Evolutionary conservation across 2,113 vertebrate genomes (phyloP), one percentile per base, ranked within the genome.

Genomic region (Papio anubis): DNA sequence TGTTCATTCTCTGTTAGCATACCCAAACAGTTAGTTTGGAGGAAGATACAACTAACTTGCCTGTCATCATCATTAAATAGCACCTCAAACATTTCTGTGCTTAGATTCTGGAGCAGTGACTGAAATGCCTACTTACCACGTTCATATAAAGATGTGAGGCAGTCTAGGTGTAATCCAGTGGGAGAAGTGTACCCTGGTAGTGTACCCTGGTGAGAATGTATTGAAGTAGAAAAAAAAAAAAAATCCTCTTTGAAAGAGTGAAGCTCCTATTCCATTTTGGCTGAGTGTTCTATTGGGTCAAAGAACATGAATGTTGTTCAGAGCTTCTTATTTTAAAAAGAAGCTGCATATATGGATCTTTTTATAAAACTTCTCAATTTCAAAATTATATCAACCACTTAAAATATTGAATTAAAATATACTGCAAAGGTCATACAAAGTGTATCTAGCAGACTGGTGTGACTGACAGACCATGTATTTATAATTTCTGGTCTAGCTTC

Each of bases 271-370:
- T 61, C 1, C 48, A 2, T 52, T 66, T 27, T 5, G 6, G 50
- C 17, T 82, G 38, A 73, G 57, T 16, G 12, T 57, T 64, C 11
- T 72, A 43, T 14, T 52, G 30, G 27, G 23, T 30, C 86, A 91
- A 88, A 73, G 30, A 4, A 8, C 9, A 75, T 5, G 4, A 5
- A 79, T 4, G 70, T 72, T 52, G 66, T 7, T n/a, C 10, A 78
- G 55, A 93, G 48, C 25, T 81, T 93, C 78, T 93, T 12, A 66
- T 92, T 91, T 88, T 90, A 50, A 40, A 78, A 91, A 66, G 23
- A 84, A 86, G 23, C 3, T 45, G 0, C 11, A 78, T 50, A 81
- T 66, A 70, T 18, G 72, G 1, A 23, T 88, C 14, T 76, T 97
- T 82, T 55, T 89, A 55, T 72, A 76, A 82, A 91, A 50, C 45